Evolutionary conservation across 2,113 vertebrate genomes (phyloP), one percentile per base, ranked within the genome.

Genomic region (Synchiropus splendidus): DNA sequence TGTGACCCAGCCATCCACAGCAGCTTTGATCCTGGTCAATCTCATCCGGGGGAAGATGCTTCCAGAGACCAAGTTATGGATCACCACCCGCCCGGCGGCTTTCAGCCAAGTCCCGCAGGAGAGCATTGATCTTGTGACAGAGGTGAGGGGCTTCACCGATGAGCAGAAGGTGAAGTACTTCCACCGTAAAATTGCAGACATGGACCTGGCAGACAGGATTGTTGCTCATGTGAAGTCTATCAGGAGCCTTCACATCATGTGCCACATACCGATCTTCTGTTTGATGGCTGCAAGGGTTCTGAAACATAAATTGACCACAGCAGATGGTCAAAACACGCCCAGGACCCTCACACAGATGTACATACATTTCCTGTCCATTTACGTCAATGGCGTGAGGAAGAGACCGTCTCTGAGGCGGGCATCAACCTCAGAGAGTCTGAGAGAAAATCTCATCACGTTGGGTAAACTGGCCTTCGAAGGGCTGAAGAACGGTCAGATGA

Each of bases 161-260:
- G 30, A 30, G 10, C 74, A 78, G 15, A 80, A 80, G 43, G 78
- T 78, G 0, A 72, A 80, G 35, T 80, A 70, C 50, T 78, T 80
- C 18, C 65, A 44, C 30, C 72, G 12, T 47, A 71, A 48, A 45
- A 70, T 81, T 6, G 1, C 9, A 0, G 53, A 77, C 1, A 0
- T 31, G 40, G 18, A 2, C 8, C 16, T 75, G 12, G 68, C 78
- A 31, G 42, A 62, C 13, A 38, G 2, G 3, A 55, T 78, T 2
- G 70, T 74, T 31, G 1, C 27, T 1, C 62, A 81, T 12, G 64
- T 81, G 31, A 81, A 73, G 31, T 67, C 75, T 34, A 70, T 42
- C 48, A 70, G 75, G 45, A 81, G 67, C 33, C 73, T 81, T 11
- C 52, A 78, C 62, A 78, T 79, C 62, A 81, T 81, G 78, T 81